Evolutionary conservation across 1,140 invertebrate species (phyloP), one percentile per base, ranked within the genome.

Genomic region (Philotrypesis tridentata): DNA sequence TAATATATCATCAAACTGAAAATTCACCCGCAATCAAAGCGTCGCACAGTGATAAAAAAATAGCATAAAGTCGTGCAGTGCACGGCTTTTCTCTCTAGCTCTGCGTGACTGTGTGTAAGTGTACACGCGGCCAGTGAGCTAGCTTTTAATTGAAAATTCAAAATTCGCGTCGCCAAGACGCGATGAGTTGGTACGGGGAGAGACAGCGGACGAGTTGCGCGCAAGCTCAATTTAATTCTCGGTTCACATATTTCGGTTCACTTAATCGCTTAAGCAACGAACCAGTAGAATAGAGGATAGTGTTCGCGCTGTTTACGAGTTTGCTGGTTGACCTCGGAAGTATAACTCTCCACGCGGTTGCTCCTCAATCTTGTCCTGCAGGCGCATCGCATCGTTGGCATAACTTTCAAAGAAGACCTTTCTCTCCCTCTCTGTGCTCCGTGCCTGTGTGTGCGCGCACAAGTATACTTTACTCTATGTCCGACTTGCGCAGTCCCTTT

Each of bases 331-430:
- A 89, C 89, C 89, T 89, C 88, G 87, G 87, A 89, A 87, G 87
- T 89, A 89, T 90, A 89, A 89, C 88, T 89, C 87, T 87, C 85
- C 82, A 80, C 87, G 87, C 86, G 86, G 88, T 87, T 86, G 87
- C 86, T 88, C 88, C 86, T 90, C 89, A 88, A 89, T 89, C 89
- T 90, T 89, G 87, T 89, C 87, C 87, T 87, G 85, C 86, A 87
- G 84, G 79, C 87, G 85, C 86, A 87, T 84, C 84, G 87, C 85
- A 88, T 87, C 87, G 86, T 77, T 78, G 84, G 81, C 87, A 88
- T 89, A 90, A 89, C 88, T 89, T 75, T 60, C 60, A 72, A 80
- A 73, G 71, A 61, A 72, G 55, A 60, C 25, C 43, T 23, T 67
- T 8, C 60, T 33, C 71, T 43, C n/a, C n/a, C 31, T 6, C 23